phyloP scores from a whole-genome alignment of 2,888 invertebrate species.

The Nomada flava region DNA sequence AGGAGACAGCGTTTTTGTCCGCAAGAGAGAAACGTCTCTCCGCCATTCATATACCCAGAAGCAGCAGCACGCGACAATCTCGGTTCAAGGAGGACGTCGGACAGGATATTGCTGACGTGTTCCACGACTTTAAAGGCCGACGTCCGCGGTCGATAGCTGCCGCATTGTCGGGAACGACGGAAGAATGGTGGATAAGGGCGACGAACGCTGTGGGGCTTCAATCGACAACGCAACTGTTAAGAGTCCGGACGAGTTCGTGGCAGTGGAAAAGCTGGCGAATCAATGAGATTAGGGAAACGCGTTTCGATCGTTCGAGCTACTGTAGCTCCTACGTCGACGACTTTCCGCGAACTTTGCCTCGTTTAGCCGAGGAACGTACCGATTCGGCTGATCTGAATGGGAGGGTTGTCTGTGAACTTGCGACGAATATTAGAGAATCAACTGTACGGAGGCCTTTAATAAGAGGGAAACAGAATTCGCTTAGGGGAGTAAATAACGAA shows the following conservation, averaged over 20 bases:
- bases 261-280: constrained; percentile 2
- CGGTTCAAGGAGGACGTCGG: constrained; percentile 38
- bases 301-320: constrained; percentile 14
- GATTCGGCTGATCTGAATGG: background rate
- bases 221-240: constrained; percentile 40
- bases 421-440: background rate
- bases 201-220: constrained; percentile 42
- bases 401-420: constrained; percentile 20
- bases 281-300: constrained; percentile 35
- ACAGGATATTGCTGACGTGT: constrained; percentile 59
- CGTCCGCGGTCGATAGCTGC: constrained; percentile 55
- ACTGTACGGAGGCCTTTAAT: background rate
- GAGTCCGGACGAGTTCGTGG: constrained; percentile 3
- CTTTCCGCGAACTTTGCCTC: constrained; percentile 16
- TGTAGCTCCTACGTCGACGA: constrained; percentile 12
- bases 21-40: constrained; percentile 30
- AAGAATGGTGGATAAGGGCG: constrained; percentile 38
- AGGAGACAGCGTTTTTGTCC: constrained; percentile 15
- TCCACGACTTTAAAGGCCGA: constrained; percentile 54
- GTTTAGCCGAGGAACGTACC: constrained; percentile 20
- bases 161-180: constrained; percentile 46
- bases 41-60: constrained; percentile 27
- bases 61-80: constrained; percentile 39
- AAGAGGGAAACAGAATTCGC: no score
- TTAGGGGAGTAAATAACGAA: no score